These are phyloP conservation scores for Zaprionus nigranus DNA, from an alignment of 1,140 invertebrate genomes.

Conservation along the genomic window DNA sequence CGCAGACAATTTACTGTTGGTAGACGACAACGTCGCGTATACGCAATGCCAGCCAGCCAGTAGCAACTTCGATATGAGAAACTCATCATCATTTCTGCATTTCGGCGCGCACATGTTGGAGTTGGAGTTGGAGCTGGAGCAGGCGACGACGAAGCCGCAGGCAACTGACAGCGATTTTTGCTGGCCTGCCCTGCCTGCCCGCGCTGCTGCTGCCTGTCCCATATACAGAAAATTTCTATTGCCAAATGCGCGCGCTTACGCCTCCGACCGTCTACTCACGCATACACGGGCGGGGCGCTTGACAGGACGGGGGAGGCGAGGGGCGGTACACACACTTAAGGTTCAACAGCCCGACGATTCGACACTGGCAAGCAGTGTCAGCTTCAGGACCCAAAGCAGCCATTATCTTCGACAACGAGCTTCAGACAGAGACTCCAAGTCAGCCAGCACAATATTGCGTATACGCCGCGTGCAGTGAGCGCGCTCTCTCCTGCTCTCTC, in stretches of 20 bases:
- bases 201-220: constrained; percentile 44
- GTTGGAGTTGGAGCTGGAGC: constrained; percentile 13
- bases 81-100: constrained; percentile 74
- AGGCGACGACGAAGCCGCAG: constrained; percentile 33
- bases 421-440: constrained; percentile 13
- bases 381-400: constrained; percentile 63
- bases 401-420: constrained; percentile 78
- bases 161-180: constrained; percentile 36
- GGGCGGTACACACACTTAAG: constrained; percentile 69
- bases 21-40: constrained; percentile 39
- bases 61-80: constrained; percentile 36
- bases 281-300: constrained; percentile 34
- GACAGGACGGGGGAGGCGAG: constrained; percentile 35
- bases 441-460: constrained; percentile 58
- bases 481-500: constrained; percentile 25
- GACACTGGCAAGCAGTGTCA: constrained; percentile 51
- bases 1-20: constrained; percentile 51
- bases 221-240: constrained; percentile 76
- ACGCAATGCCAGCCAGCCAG: constrained; percentile 37
- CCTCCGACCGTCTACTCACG: constrained; percentile 37
- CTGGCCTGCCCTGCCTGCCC: background rate
- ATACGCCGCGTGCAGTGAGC: constrained; percentile 50
- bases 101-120: constrained; percentile 48
- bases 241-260: constrained; percentile 76
- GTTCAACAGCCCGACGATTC: constrained; percentile 80